These are phyloP conservation scores for Sycophaga agraensis DNA, from an alignment of 1,140 invertebrate species.

Conservation along the genomic window DNA sequence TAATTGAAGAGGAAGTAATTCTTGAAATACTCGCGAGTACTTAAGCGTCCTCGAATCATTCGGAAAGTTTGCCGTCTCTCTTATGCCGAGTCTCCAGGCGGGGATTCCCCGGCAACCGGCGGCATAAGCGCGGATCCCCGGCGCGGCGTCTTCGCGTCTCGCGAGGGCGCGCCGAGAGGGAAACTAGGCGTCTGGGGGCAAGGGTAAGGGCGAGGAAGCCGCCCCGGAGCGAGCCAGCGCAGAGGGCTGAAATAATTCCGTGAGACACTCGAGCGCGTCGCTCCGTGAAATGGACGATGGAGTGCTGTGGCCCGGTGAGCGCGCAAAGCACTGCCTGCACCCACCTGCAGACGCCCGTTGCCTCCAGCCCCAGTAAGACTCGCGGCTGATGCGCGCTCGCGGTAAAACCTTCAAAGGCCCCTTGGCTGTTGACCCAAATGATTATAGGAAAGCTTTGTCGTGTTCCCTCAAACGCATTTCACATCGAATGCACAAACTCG, in stretches of 20 bases:
- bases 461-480: background rate
- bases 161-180: too few relatives aligned
- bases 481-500: background rate
- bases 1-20: slow-evolving; percentile 15
- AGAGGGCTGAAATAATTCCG: slow-evolving; percentile 43
- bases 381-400: background rate
- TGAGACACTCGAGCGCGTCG: slow-evolving; percentile 44
- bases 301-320: slow-evolving; percentile 33
- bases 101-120: too few relatives aligned
- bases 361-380: too few relatives aligned
- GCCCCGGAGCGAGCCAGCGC: too few relatives aligned
- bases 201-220: too few relatives aligned
- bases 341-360: too few relatives aligned
- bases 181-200: too few relatives aligned
- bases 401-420: background rate
- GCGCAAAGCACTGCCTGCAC: too few relatives aligned
- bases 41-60: slow-evolving; percentile 13
- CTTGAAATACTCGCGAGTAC: background rate
- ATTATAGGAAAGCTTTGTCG: background rate
- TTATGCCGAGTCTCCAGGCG: too few relatives aligned
- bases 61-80: slow-evolving; percentile 11
- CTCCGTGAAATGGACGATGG: slow-evolving; percentile 42
- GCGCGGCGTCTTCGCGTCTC: too few relatives aligned
- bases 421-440: slow-evolving; percentile 1
- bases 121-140: too few relatives aligned